phyloP scores from a whole-genome alignment of 2,888 invertebrate species.

The Peribatodes rhomboidaria region DNA sequence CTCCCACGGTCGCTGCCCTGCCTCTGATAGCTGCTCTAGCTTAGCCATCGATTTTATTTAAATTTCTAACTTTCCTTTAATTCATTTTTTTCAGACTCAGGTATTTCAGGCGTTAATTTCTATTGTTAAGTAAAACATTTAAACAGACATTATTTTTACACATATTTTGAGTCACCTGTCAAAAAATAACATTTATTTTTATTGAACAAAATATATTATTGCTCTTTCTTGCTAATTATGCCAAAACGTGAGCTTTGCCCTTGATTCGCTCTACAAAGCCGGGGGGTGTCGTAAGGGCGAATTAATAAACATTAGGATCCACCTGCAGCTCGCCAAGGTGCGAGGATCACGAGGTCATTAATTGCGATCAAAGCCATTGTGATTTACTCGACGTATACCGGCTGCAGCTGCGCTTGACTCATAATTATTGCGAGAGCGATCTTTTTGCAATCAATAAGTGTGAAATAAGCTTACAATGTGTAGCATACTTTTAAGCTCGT shows the following conservation, averaged over 20 bases:
- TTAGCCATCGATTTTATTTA: slow-evolving; percentile 79
- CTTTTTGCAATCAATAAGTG: slow-evolving; percentile 41
- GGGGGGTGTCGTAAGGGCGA: slow-evolving; percentile 50
- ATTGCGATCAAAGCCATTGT: slow-evolving; percentile 71
- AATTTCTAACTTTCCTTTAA: slow-evolving; percentile 63
- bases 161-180: background rate
- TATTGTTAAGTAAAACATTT: no score
- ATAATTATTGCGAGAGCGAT: slow-evolving; percentile 59
- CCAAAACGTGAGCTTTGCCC: slow-evolving; percentile 21
- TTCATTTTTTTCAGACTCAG: background rate
- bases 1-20: slow-evolving; percentile 86
- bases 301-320: slow-evolving; percentile 51
- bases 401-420: slow-evolving; percentile 81
- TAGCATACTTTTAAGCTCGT: slow-evolving; percentile 10
- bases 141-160: background rate
- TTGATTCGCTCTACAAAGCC: slow-evolving; percentile 20
- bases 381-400: slow-evolving; percentile 75
- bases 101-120: background rate
- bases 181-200: background rate
- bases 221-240: background rate
- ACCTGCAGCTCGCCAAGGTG: slow-evolving; percentile 44
- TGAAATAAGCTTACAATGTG: slow-evolving; percentile 40
- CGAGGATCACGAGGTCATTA: slow-evolving; percentile 66
- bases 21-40: slow-evolving; percentile 78
- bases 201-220: background rate